phyloP scores from a whole-genome alignment of 1,140 invertebrate genomes.

The Heliconius himera region DNA sequence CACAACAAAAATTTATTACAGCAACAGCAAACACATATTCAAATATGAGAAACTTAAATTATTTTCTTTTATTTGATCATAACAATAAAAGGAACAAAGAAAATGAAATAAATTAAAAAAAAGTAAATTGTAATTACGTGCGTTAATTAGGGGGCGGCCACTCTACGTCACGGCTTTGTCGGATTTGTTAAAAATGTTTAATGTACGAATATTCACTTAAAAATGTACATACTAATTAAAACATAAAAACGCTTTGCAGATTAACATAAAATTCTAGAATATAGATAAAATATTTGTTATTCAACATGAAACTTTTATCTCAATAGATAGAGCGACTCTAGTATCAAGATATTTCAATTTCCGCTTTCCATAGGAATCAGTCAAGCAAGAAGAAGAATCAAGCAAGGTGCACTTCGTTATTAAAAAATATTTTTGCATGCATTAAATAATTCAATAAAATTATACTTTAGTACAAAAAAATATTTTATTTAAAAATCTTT shows the following conservation, averaged over 20 bases:
- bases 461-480: neutral
- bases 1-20: neutral
- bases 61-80: neutral
- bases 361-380: too few relatives aligned
- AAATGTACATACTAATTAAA: constrained; percentile 10
- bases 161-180: neutral
- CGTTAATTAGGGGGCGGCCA: neutral
- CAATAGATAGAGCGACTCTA: too few relatives aligned
- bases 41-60: neutral
- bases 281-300: too few relatives aligned
- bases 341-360: too few relatives aligned
- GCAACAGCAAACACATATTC: neutral
- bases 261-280: too few relatives aligned
- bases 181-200: neutral
- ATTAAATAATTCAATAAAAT: too few relatives aligned
- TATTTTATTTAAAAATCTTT: neutral
- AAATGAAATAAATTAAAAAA: constrained; percentile 12
- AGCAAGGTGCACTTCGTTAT: too few relatives aligned
- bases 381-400: too few relatives aligned
- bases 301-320: too few relatives aligned
- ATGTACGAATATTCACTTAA: neutral
- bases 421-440: too few relatives aligned
- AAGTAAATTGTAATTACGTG: constrained; percentile 14
- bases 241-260: neutral
- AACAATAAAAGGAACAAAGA: constrained; percentile 18